phyloP scores from a whole-genome alignment of 2,797 vertebrate species.

The Pseudopleuronectes americanus region DNA sequence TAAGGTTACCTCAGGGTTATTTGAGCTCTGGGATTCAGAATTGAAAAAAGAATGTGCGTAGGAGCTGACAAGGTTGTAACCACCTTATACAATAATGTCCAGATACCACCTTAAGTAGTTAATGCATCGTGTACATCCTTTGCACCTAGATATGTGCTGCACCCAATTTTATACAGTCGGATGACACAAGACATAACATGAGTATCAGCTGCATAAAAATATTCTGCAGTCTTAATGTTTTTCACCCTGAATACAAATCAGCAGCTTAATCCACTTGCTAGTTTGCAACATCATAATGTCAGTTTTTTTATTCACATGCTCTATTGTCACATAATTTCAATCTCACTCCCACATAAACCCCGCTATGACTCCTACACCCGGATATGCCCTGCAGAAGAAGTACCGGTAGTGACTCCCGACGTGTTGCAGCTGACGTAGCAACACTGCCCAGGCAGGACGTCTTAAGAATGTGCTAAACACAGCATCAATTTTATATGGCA shows the following conservation, averaged over 20 bases:
- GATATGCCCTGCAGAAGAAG: constrained; percentile 6
- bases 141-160: background rate
- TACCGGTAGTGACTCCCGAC: background rate
- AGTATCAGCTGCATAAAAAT: background rate
- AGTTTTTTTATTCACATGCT: background rate
- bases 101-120: background rate
- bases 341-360: background rate
- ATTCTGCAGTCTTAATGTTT: background rate
- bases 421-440: constrained; percentile 19
- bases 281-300: background rate
- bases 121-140: constrained; percentile 1
- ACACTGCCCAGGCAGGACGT: background rate
- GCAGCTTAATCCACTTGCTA: background rate
- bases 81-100: background rate
- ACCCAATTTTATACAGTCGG: background rate
- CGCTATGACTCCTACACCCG: background rate
- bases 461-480: constrained; percentile 21
- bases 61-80: background rate
- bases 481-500: constrained; percentile 1
- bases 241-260: background rate
- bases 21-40: constrained; percentile 25
- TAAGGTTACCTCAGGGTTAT: constrained; percentile 16
- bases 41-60: constrained; percentile 9
- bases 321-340: background rate
- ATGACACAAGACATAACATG: background rate